Evolutionary conservation across 2,888 invertebrate genomes (phyloP).

Genomic region (Meiosimyza decipiens): DNA sequence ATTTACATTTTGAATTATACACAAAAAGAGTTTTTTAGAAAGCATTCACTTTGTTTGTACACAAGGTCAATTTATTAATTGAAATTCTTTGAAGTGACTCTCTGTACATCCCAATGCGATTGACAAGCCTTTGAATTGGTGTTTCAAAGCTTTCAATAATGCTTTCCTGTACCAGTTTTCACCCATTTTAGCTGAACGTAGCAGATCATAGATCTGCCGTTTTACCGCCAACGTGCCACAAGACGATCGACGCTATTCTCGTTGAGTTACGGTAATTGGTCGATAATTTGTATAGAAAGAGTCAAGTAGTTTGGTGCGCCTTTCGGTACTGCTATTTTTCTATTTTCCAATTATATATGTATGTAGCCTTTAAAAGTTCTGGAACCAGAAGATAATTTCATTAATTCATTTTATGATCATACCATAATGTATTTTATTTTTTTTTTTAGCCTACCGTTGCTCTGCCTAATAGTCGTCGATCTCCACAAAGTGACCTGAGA

Average conservation of each 20-base stretch:
- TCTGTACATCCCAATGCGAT: no score
- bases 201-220: not conserved
- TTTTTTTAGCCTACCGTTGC: slow-evolving; percentile 62
- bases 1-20: no score
- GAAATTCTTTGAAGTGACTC: no score
- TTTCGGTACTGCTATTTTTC: not conserved
- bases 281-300: not conserved
- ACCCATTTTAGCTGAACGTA: not conserved
- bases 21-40: no score
- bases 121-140: no score
- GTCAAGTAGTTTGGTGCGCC: not conserved
- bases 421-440: no score
- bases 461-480: slow-evolving; percentile 65
- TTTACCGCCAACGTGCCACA: not conserved
- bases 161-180: no score
- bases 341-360: not conserved
- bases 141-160: no score
- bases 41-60: no score
- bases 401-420: not conserved
- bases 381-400: not conserved
- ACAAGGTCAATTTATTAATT: no score
- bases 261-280: not conserved
- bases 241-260: not conserved
- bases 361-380: not conserved
- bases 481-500: slow-evolving; percentile 64